Percentiles rank a stretch among this genome's conserved stretches.
These are phyloP conservation scores for Halcyon badia DNA, from an alignment of 2,797 vertebrate species.

Conservation along the genomic window DNA sequence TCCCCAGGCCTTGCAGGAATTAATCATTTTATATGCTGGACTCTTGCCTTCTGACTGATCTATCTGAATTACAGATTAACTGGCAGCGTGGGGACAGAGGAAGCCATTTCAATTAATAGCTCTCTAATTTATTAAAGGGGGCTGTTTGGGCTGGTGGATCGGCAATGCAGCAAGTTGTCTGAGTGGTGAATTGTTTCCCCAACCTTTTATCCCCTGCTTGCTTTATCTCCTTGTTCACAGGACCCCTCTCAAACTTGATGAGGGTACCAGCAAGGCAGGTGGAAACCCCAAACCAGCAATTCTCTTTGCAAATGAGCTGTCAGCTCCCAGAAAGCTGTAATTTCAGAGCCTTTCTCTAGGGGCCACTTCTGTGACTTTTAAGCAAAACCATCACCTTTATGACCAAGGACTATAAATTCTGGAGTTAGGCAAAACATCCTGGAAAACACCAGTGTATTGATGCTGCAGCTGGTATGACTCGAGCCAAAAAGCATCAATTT, in stretches of 20 bases:
- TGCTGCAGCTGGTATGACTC: background rate
- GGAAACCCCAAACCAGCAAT: background rate
- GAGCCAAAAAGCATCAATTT: background rate
- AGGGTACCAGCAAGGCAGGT: background rate
- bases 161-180: slow-evolving; percentile 1
- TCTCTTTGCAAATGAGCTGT: background rate
- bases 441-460: background rate
- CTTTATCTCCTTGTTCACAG: background rate
- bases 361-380: background rate
- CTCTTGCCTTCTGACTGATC: slow-evolving; percentile 70
- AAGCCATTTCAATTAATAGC: slow-evolving; percentile 75
- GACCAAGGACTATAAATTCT: background rate
- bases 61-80: slow-evolving; percentile 80
- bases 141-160: slow-evolving; percentile 57
- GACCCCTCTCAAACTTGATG: background rate
- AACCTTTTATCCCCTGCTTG: background rate
- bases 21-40: slow-evolving; percentile 72
- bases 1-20: slow-evolving; percentile 43
- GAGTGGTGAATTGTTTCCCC: background rate
- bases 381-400: background rate
- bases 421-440: background rate
- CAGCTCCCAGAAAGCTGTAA: background rate
- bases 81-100: slow-evolving; percentile 60
- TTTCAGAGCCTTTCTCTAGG: background rate
- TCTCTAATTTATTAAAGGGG: slow-evolving; percentile 74